Conservation (phyloP, 2,888 invertebrate genomes). For the Cylloceria caligata region DNA sequence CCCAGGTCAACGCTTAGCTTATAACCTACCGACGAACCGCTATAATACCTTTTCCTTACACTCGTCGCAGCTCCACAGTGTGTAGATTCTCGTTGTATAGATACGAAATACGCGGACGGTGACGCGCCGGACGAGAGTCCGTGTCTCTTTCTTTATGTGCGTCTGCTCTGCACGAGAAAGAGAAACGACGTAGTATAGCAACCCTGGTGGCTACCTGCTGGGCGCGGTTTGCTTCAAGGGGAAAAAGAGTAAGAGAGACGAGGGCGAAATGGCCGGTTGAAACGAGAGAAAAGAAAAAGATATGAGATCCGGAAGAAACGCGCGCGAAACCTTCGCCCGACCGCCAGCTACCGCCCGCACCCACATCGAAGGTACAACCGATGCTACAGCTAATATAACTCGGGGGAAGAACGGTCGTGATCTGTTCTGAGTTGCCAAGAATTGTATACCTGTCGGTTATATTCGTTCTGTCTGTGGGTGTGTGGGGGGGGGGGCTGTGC, state of each 20-base stretch:
- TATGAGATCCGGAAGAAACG: conserved; percentile 71
- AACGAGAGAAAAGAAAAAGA: conserved; percentile 47
- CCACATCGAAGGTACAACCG: not conserved
- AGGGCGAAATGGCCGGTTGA: conserved; percentile 29
- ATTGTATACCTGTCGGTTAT: conserved; percentile 48
- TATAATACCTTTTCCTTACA: conserved; percentile 54
- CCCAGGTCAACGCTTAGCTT: conserved; percentile 62
- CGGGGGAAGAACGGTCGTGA: conserved; percentile 16
- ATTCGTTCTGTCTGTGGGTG: not conserved
- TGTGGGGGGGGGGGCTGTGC: not conserved
- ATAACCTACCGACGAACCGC: conserved; percentile 48
- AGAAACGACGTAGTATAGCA: not conserved
- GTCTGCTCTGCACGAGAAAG: conserved; percentile 12
- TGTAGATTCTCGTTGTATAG: conserved; percentile 19
- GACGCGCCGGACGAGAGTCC: not conserved
- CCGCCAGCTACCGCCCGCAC: conserved; percentile 68
- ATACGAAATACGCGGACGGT: conserved; percentile 34
- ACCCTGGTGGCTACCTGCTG: conserved; percentile 37
- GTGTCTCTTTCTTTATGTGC: conserved; percentile 29
- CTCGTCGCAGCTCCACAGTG: conserved; percentile 5
- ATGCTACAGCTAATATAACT: conserved; percentile 27
- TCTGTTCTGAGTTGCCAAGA: conserved; percentile 28
- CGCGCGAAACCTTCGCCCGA: conserved; percentile 71
- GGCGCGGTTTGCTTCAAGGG: conserved; percentile 34
- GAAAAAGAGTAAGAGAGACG: conserved; percentile 32